These are phyloP conservation scores for Hipparchia semele DNA, from an alignment of 2,888 invertebrate genomes.

Conservation along the genomic window DNA sequence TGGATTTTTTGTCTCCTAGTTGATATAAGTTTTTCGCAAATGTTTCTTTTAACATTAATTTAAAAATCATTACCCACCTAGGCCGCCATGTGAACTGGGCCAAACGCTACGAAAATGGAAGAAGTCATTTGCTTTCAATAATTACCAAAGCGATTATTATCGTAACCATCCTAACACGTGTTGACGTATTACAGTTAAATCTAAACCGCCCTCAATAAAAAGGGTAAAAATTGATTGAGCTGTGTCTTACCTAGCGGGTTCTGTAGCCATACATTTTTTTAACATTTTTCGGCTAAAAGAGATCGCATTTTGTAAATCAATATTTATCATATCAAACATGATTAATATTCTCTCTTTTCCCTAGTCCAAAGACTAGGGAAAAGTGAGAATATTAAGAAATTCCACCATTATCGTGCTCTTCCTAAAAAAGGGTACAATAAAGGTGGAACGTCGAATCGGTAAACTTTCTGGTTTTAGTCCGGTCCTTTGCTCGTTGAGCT, in stretches of 20 bases:
- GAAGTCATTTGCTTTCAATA: conserved; percentile 71
- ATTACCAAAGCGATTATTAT: conserved; percentile 74
- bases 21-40: too few species aligned
- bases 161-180: conserved; percentile 63
- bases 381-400: too few species aligned
- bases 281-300: not conserved
- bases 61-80: conserved; percentile 21
- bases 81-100: conserved; percentile 60
- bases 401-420: too few species aligned
- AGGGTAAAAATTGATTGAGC: conserved; percentile 54
- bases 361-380: too few species aligned
- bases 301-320: too few species aligned
- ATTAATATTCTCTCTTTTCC: too few species aligned
- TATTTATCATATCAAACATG: too few species aligned
- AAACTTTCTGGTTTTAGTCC: too few species aligned
- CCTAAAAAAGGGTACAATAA: too few species aligned
- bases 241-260: conserved; percentile 56
- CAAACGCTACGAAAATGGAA: conserved; percentile 50
- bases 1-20: too few species aligned
- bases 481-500: too few species aligned
- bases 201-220: conserved; percentile 61
- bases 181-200: conserved; percentile 70
- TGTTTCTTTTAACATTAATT: not conserved
- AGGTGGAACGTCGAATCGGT: too few species aligned
- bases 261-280: not conserved